Base-by-base conservation (phyloP, 92 coral and sea anemone species). In the Pocillopora grandis region DNA sequence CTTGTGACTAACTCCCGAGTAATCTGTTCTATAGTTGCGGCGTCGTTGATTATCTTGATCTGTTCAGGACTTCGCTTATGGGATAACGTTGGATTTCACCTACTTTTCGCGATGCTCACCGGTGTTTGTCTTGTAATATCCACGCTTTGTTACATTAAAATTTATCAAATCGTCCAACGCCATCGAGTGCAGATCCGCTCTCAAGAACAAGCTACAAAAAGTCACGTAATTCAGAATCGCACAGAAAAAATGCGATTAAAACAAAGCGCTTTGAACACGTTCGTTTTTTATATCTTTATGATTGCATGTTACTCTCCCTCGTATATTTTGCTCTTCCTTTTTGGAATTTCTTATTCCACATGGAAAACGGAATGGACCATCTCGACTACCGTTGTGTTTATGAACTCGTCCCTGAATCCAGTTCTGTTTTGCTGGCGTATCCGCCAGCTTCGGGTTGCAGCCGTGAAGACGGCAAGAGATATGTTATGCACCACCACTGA, bases 381-480 rank as follows among this genome's bases (percentile, higher is more conserved):
- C 13, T 27, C 77, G 12, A 58, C 74, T 66, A 80, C 84, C 12
- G 11, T 80, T 1, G 35, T 68, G 11, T 33, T 80, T 31, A 69
- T 58, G 67, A 80, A 80, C 56, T 80, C 84, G 31, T 80, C 84
- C 59, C 58, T 80, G 5, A 80, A 80, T 37, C 84, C 84, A n/a
- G 18, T 80, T 35, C 57, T 80, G 76, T 80, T 33, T 20, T 80
- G 62, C 15, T 80, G 84, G 84, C 84, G 84, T 31, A 27, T 80
- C 1, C 67, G 84, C 7, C 58, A 80, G 7, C 76, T 80, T 58
- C 67, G 84, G 12, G 1, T 35, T 31, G 83, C 83, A 16, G 72
- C 66, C 27, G 61, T 49, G 5, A 56, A 55, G 62, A 59, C 62
- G 18, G 14, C 62, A 4, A 59, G 13, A 59, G 10, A 10, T 5